These are phyloP conservation scores for Chesias legatella DNA, from an alignment of 2,888 invertebrate species.

Conservation along the genomic window DNA sequence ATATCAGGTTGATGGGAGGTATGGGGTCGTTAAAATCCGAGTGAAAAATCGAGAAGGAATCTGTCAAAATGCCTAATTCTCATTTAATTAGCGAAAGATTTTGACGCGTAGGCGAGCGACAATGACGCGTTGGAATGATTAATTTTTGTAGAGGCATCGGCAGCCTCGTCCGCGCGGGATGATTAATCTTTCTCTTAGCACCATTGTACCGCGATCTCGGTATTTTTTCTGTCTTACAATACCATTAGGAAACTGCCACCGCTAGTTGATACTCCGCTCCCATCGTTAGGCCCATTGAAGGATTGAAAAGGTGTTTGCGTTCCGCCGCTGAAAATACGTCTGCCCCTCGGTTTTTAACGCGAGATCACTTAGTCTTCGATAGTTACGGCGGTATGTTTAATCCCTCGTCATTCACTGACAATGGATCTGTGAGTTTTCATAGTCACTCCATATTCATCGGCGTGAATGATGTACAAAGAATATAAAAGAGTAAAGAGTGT, in stretches of 20 bases:
- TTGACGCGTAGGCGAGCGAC: constrained; percentile 68
- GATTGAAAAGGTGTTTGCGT: constrained; percentile 80
- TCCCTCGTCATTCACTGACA: constrained; percentile 74
- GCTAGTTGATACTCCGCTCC: constrained; percentile 70
- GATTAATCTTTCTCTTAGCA: constrained; percentile 78
- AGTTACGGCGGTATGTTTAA: constrained; percentile 76
- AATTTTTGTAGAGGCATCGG: constrained; percentile 66
- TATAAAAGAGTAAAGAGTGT: constrained; percentile 1
- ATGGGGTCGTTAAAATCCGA: constrained; percentile 41
- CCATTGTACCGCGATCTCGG: constrained; percentile 70
- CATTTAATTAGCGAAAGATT: constrained; percentile 73
- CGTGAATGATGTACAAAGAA: constrained; percentile 40
- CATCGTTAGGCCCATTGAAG: constrained; percentile 71
- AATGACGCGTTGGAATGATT: constrained; percentile 78
- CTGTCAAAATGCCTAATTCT: constrained; percentile 75
- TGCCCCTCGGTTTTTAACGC: constrained; percentile 69
- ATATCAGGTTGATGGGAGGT: constrained; percentile 63
- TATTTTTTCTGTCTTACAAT: constrained; percentile 78
- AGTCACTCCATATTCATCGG: constrained; percentile 68
- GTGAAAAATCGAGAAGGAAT: constrained; percentile 64
- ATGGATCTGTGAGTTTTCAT: constrained; percentile 61
- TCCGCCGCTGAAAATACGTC: constrained; percentile 70
- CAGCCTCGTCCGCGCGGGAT: constrained; percentile 53
- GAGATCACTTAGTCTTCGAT: constrained; percentile 77
- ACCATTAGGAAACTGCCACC: constrained; percentile 77